Evolutionary conservation across 2,888 invertebrate genomes (phyloP).

Genomic region (Tetramorium bicarinatum): DNA sequence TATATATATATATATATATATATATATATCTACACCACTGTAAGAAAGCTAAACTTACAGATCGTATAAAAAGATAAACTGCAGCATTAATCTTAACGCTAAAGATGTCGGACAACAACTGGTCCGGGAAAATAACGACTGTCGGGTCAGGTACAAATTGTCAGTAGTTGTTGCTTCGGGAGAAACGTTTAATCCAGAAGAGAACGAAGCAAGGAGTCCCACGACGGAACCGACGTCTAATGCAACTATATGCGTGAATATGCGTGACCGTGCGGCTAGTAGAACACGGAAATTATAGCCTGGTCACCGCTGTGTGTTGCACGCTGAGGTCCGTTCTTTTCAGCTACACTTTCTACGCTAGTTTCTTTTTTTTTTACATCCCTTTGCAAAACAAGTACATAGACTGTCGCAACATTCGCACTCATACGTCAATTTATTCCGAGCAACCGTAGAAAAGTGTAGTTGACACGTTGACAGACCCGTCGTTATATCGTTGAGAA

Average conservation of each 20-base stretch:
- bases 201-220: constrained; percentile 21
- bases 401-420: not conserved
- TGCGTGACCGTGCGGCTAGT: constrained; percentile 56
- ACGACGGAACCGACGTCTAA: constrained; percentile 18
- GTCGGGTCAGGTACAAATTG: constrained; percentile 36
- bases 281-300: constrained; percentile 65
- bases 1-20: not conserved
- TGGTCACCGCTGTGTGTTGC: constrained; percentile 32
- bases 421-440: constrained; percentile 10
- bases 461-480: constrained; percentile 22
- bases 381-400: constrained; percentile 6
- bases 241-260: constrained; percentile 51
- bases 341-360: constrained; percentile 37
- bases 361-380: constrained; percentile 22
- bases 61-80: constrained; percentile 48
- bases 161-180: not conserved
- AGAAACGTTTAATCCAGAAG: constrained; percentile 35
- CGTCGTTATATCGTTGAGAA: constrained; percentile 6
- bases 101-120: constrained; percentile 37
- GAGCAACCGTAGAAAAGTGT: not conserved
- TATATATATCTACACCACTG: not conserved
- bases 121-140: constrained; percentile 37
- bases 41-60: constrained; percentile 24
- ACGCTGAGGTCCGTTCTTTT: constrained; percentile 21
- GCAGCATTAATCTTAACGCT: constrained; percentile 38